These are phyloP conservation scores for Phymorhynchus buccinoides DNA, from an alignment of 1,140 invertebrate genomes.

Conservation along the genomic window DNA sequence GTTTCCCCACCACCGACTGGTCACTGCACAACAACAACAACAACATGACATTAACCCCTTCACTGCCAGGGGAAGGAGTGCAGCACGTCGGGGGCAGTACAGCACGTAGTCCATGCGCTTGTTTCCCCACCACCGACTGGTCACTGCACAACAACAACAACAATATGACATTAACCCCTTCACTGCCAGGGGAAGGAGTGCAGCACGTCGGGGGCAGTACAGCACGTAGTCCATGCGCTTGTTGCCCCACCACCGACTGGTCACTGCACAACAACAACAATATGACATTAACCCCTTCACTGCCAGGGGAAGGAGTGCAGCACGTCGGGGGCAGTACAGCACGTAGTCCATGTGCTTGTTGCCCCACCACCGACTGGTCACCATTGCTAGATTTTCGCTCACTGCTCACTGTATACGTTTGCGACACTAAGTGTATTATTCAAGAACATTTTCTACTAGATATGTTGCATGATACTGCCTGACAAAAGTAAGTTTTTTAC, in stretches of 20 bases:
- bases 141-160: too few species aligned
- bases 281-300: too few species aligned
- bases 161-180: too few species aligned
- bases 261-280: too few species aligned
- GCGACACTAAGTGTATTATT: too few species aligned
- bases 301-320: constrained; percentile 92
- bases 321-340: constrained; percentile 98
- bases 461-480: too few species aligned
- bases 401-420: too few species aligned
- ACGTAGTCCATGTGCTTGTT: constrained; percentile 96
- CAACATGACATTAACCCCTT: constrained; percentile 44
- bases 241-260: too few species aligned
- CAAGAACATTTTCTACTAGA: too few species aligned
- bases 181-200: constrained; percentile 97
- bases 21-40: constrained; percentile 78
- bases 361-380: constrained; percentile 98
- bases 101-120: constrained; percentile 97
- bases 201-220: constrained; percentile 82
- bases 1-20: constrained; percentile 96
- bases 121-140: constrained; percentile 96
- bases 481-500: too few species aligned
- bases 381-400: constrained; percentile 72
- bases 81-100: constrained; percentile 97
- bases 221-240: too few species aligned
- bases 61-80: constrained; percentile 87